These are phyloP conservation scores for Isichthys henryi DNA, from an alignment of 2,113 vertebrate species.

Conservation along the genomic window DNA sequence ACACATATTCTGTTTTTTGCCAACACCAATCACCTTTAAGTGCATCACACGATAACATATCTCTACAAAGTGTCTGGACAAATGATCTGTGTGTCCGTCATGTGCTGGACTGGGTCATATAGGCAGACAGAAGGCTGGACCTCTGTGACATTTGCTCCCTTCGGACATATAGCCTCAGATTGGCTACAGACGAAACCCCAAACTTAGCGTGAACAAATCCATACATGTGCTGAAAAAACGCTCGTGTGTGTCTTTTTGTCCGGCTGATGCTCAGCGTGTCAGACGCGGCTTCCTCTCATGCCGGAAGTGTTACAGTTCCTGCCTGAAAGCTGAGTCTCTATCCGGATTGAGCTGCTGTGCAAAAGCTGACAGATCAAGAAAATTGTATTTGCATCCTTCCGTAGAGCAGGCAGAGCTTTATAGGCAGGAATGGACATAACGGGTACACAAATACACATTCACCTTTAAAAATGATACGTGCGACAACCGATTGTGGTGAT, in stretches of 20 bases:
- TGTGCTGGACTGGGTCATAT: neutral
- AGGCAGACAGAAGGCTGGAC: neutral
- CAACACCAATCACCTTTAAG: neutral
- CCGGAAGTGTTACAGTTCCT: neutral
- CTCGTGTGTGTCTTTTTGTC: neutral
- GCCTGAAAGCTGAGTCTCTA: neutral
- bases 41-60: neutral
- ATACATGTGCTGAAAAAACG: neutral
- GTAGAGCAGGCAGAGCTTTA: neutral
- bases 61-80: neutral
- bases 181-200: neutral
- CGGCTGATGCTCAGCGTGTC: neutral
- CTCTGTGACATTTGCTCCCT: neutral
- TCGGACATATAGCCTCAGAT: neutral
- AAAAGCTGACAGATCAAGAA: neutral
- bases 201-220: neutral
- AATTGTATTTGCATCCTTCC: neutral
- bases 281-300: neutral
- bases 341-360: neutral
- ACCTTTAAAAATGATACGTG: too few species aligned
- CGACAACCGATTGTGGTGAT: too few species aligned
- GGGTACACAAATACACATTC: too few species aligned
- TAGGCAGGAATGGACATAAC: neutral
- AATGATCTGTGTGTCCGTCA: neutral
- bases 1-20: neutral